Conservation (phyloP, 2,888 invertebrate species). For the Xanthorhoe designata region DNA sequence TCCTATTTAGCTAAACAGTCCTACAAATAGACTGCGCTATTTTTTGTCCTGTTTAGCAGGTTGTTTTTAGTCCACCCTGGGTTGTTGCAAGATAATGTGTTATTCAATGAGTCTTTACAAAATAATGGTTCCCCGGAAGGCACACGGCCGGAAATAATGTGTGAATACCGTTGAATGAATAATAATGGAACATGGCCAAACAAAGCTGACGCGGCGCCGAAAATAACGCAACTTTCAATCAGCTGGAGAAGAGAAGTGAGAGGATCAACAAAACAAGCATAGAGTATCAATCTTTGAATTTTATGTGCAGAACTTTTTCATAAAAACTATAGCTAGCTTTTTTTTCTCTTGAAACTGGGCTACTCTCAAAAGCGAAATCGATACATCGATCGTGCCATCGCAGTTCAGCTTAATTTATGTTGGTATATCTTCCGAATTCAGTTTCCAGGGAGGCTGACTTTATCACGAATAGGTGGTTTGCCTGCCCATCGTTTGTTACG, state of each 20-base stretch:
- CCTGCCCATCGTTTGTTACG: too few species aligned
- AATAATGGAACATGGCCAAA: conserved; percentile 49
- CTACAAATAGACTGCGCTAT: too few species aligned
- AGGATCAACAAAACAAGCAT: neutral
- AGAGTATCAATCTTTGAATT: neutral
- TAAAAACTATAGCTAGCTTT: too few species aligned
- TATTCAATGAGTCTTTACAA: neutral
- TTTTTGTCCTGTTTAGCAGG: neutral
- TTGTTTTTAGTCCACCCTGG: neutral
- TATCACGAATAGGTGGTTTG: neutral
- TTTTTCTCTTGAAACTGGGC: too few species aligned
- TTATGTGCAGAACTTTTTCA: neutral
- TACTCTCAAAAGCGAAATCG: too few species aligned
- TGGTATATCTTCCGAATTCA: too few species aligned
- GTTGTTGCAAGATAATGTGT: neutral
- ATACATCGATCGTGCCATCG: too few species aligned
- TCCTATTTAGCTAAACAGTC: too few species aligned
- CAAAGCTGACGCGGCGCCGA: conserved; percentile 37
- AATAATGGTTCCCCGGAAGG: conserved; percentile 38
- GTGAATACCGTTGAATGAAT: conserved; percentile 48
- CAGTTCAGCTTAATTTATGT: too few species aligned
- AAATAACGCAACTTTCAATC: conserved; percentile 36
- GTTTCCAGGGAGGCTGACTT: neutral
- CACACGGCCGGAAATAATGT: conserved; percentile 40
- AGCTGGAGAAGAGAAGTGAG: conserved; percentile 26